Conservation (phyloP, 1,140 invertebrate species). For the Drosophila guanche region DNA sequence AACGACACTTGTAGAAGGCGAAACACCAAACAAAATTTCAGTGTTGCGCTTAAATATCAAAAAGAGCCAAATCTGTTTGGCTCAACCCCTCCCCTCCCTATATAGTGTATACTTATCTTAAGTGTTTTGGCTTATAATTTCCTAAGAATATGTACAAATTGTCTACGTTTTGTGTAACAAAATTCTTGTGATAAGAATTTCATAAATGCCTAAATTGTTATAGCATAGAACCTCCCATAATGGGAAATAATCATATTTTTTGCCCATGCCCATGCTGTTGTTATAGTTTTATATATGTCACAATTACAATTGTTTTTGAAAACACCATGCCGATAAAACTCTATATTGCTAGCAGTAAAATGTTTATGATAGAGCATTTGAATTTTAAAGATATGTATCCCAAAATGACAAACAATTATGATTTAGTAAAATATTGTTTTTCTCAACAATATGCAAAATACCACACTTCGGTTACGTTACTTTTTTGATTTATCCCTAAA, state of each 20-base stretch:
- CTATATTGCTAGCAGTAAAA: background rate
- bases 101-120: conserved; percentile 38
- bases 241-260: conserved; percentile 10
- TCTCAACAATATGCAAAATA: no score
- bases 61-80: conserved; percentile 34
- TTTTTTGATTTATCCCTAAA: no score
- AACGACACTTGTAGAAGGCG: conserved; percentile 35
- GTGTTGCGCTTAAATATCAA: conserved; percentile 35
- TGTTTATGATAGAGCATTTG: conserved; percentile 1
- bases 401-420: no score
- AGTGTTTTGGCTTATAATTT: conserved; percentile 62
- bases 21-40: conserved; percentile 14
- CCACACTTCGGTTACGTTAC: no score
- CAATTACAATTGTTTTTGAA: conserved; percentile 1
- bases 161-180: conserved; percentile 69
- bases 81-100: conserved; percentile 41
- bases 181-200: conserved; percentile 76
- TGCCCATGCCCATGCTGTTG: conserved; percentile 21
- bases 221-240: conserved; percentile 44
- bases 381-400: no score
- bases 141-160: conserved; percentile 63
- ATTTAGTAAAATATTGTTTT: no score
- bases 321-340: background rate
- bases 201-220: conserved; percentile 61
- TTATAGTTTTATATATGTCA: conserved; percentile 30